Conservation (phyloP, 2,113 vertebrate genomes). For the Ariopsis seemanni region DNA sequence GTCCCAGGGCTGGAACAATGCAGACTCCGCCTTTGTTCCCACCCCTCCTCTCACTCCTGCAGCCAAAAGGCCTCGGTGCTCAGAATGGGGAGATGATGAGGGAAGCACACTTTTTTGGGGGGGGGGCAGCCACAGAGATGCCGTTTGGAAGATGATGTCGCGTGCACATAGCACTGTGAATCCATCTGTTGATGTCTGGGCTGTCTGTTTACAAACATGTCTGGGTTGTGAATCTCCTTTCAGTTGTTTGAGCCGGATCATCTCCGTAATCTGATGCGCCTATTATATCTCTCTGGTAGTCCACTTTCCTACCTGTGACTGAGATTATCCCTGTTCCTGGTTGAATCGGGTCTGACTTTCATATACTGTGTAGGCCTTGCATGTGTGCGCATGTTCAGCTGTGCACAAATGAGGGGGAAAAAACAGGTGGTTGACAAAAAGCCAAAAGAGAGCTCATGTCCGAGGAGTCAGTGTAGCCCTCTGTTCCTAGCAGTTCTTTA, state of each 20-base stretch:
- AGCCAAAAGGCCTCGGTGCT: conserved; percentile 32
- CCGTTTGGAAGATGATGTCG: background rate
- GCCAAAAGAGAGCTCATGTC: conserved; percentile 26
- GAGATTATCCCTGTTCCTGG: background rate
- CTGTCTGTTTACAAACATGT: conserved; percentile 22
- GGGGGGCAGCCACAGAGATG: background rate
- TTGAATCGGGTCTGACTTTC: background rate
- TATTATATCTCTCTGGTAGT: background rate
- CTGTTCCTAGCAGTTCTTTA: conserved; percentile 3
- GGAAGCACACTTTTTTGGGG: conserved; percentile 16
- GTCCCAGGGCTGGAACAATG: conserved; percentile 58
- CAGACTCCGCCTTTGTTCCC: conserved; percentile 40
- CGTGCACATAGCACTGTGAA: background rate
- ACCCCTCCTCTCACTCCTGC: conserved; percentile 36
- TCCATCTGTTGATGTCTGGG: conserved; percentile 52
- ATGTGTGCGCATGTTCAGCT: conserved; percentile 10
- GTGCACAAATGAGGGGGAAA: background rate
- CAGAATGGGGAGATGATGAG: conserved; percentile 26
- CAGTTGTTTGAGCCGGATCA: background rate
- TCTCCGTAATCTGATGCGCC: background rate
- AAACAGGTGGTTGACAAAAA: conserved; percentile 30
- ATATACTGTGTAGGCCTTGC: background rate
- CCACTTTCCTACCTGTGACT: background rate
- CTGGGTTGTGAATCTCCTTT: conserved; percentile 14
- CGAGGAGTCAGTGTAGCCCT: conserved; percentile 1